phyloP scores from a whole-genome alignment of 2,888 invertebrate species.

The Pseudolycoriella hygida region DNA sequence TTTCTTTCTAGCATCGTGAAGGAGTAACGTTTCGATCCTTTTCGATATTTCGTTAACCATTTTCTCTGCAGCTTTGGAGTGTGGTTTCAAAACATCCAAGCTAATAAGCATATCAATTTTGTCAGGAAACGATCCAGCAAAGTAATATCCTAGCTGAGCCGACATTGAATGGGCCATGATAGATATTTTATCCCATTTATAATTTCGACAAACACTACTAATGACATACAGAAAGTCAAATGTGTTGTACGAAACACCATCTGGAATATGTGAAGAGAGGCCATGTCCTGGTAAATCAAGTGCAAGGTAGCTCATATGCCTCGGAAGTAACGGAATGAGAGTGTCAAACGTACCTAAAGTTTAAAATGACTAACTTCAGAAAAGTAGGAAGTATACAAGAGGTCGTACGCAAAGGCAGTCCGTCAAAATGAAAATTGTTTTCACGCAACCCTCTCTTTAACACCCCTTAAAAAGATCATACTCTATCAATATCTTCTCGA shows the following conservation, averaged over 20 bases:
- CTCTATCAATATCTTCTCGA: too few species aligned
- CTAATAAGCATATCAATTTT: constrained; percentile 23
- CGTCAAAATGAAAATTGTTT: too few species aligned
- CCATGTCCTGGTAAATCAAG: constrained; percentile 58
- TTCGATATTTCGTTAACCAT: not conserved
- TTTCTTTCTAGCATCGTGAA: not conserved
- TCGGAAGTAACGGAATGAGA: constrained; percentile 39
- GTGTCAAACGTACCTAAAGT: constrained; percentile 51
- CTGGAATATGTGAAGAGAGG: constrained; percentile 45
- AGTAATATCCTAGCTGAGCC: constrained; percentile 39
- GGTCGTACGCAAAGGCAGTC: too few species aligned
- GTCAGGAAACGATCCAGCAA: constrained; percentile 30
- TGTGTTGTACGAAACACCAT: constrained; percentile 35
- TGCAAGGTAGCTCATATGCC: constrained; percentile 32
- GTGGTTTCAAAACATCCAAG: constrained; percentile 25
- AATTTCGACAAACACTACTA: constrained; percentile 38
- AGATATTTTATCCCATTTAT: constrained; percentile 50
- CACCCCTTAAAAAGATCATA: too few species aligned
- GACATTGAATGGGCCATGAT: constrained; percentile 54
- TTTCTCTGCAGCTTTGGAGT: constrained; percentile 13
- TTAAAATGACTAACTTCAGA: too few species aligned
- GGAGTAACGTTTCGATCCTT: not conserved
- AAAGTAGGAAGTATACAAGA: too few species aligned
- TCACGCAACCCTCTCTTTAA: too few species aligned
- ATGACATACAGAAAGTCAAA: constrained; percentile 30